These are phyloP conservation scores for Lathronympha strigana DNA, from an alignment of 2,888 invertebrate species.

Conservation along the genomic window DNA sequence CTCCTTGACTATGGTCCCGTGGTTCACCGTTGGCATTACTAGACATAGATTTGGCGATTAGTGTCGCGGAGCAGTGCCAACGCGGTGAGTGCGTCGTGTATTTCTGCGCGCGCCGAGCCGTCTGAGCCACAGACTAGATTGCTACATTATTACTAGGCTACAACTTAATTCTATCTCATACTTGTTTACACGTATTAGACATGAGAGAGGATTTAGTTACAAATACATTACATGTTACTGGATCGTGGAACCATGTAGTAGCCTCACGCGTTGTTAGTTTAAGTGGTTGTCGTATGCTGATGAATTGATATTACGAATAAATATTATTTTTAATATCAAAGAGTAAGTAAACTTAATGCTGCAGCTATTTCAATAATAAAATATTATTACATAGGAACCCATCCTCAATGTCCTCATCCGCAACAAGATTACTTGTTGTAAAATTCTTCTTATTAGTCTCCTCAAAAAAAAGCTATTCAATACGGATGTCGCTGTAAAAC, in stretches of 20 bases:
- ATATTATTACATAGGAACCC: too few species aligned
- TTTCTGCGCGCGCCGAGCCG: conserved; percentile 57
- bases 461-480: too few species aligned
- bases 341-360: too few species aligned
- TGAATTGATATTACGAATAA: too few species aligned
- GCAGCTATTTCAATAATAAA: too few species aligned
- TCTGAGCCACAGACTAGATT: conserved; percentile 52
- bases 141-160: conserved; percentile 27
- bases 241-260: neutral
- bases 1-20: neutral
- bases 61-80: conserved; percentile 37
- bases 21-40: conserved; percentile 38
- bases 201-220: neutral
- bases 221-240: neutral
- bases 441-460: too few species aligned
- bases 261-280: too few species aligned
- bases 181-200: conserved; percentile 31
- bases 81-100: conserved; percentile 53
- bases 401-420: too few species aligned
- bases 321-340: too few species aligned
- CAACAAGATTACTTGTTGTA: too few species aligned
- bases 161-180: conserved; percentile 20
- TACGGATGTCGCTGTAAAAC: neutral
- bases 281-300: too few species aligned
- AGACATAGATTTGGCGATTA: conserved; percentile 41